A percentile compares a stretch with the other conserved stretches of the same genome.
These are phyloP conservation scores for Tricholaema leucomelas DNA, from an alignment of 2,113 vertebrate species.

Conservation along the genomic window DNA sequence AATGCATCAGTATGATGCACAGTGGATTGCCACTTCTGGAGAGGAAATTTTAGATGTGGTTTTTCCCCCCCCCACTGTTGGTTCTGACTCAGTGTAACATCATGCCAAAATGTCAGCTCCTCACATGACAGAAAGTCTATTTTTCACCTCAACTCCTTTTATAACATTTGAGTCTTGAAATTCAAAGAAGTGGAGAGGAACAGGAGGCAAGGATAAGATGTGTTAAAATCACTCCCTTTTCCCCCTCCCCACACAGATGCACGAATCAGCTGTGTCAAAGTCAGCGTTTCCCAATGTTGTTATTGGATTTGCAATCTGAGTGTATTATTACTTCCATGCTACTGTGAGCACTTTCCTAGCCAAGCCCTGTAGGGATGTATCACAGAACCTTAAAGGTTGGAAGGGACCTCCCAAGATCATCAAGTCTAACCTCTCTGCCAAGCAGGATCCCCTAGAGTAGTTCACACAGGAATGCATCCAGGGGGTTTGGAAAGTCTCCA, in stretches of 20 bases:
- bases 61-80: neutral
- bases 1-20: neutral
- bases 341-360: neutral
- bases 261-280: constrained; percentile 22
- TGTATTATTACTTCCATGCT: neutral
- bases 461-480: too few species aligned
- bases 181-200: constrained; percentile 20
- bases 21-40: neutral
- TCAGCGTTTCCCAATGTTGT: neutral
- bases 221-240: neutral
- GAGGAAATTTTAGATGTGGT: neutral
- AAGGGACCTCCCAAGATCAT: too few species aligned
- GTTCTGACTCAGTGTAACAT: constrained; percentile 35
- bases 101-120: constrained; percentile 27
- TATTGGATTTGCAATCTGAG: neutral
- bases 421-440: neutral
- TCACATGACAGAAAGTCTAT: constrained; percentile 11
- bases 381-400: neutral
- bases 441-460: too few species aligned
- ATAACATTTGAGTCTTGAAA: constrained; percentile 47
- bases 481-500: too few species aligned
- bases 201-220: constrained; percentile 8
- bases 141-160: constrained; percentile 33
- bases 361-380: neutral
- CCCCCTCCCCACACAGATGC: neutral